Evolutionary conservation across 2,113 vertebrate species (phyloP).

Genomic region (Barbus barbus): DNA sequence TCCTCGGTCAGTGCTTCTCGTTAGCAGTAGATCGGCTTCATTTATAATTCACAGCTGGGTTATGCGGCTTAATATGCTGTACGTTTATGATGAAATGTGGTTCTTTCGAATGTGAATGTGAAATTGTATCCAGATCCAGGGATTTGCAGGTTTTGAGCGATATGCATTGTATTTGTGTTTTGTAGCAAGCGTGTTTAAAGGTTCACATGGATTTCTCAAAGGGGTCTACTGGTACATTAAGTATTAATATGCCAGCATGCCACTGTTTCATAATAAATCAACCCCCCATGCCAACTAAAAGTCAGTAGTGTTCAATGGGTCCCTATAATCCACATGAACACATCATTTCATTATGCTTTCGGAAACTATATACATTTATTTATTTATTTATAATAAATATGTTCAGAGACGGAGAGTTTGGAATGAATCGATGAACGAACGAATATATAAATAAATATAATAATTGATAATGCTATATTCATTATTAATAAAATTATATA

Average conservation of each 20-base stretch:
- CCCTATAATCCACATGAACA: too few relatives aligned
- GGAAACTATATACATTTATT: too few relatives aligned
- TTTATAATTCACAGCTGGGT: slow-evolving; percentile 65
- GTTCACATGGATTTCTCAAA: slow-evolving; percentile 63
- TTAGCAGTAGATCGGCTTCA: slow-evolving; percentile 69
- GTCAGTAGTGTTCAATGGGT: slow-evolving; percentile 6
- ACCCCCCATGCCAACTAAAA: slow-evolving; percentile 47
- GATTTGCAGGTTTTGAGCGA: background rate
- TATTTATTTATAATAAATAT: too few relatives aligned
- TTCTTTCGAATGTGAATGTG: slow-evolving; percentile 31
- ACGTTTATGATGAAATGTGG: slow-evolving; percentile 31
- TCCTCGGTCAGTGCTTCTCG: slow-evolving; percentile 62
- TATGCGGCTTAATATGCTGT: slow-evolving; percentile 38
- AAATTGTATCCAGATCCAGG: background rate
- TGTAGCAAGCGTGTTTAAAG: slow-evolving; percentile 8
- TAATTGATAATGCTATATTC: too few relatives aligned
- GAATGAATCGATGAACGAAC: too few relatives aligned
- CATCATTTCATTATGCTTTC: background rate
- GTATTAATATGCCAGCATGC: slow-evolving; percentile 75
- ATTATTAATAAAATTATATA: too few relatives aligned
- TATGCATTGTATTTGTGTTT: background rate
- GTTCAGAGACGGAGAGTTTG: too few relatives aligned
- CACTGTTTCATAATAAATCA: slow-evolving; percentile 59
- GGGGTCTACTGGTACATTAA: slow-evolving; percentile 70
- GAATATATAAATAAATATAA: too few relatives aligned